These are phyloP conservation scores for Silurus lanzhouensis DNA, from an alignment of 2,797 vertebrate species.

Conservation along the genomic window DNA sequence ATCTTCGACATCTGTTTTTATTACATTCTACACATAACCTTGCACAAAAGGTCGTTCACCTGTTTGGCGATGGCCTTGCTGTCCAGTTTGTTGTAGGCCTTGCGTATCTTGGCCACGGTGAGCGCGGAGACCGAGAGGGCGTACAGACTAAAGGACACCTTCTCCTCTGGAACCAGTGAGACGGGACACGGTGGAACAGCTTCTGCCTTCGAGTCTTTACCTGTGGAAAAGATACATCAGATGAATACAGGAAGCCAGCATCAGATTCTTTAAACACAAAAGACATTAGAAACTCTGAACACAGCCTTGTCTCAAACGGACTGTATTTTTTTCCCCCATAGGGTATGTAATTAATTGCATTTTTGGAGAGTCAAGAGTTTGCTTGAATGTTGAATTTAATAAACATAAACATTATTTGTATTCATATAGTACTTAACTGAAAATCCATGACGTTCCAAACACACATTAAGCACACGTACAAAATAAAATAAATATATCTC, in stretches of 20 bases:
- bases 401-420: neutral
- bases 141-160: conserved; percentile 95
- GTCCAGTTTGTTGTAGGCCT: conserved; percentile 96
- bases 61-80: conserved; percentile 99
- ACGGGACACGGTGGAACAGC: conserved; percentile 77
- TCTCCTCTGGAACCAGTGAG: conserved; percentile 91
- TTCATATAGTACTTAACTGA: neutral
- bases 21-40: neutral
- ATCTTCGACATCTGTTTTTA: neutral
- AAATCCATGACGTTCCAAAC: neutral
- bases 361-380: neutral
- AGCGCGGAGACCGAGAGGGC: conserved; percentile 89
- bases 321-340: neutral
- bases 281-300: neutral
- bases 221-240: conserved; percentile 63
- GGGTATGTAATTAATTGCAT: neutral
- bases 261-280: neutral
- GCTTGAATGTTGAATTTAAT: neutral
- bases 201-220: conserved; percentile 93
- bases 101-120: conserved; percentile 94
- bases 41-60: conserved; percentile 67
- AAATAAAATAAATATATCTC: neutral
- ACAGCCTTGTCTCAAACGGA: neutral
- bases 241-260: neutral
- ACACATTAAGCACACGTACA: neutral